Evolutionary conservation across 2,797 vertebrate species (phyloP).

Genomic region (Rhinatrema bivittatum): DNA sequence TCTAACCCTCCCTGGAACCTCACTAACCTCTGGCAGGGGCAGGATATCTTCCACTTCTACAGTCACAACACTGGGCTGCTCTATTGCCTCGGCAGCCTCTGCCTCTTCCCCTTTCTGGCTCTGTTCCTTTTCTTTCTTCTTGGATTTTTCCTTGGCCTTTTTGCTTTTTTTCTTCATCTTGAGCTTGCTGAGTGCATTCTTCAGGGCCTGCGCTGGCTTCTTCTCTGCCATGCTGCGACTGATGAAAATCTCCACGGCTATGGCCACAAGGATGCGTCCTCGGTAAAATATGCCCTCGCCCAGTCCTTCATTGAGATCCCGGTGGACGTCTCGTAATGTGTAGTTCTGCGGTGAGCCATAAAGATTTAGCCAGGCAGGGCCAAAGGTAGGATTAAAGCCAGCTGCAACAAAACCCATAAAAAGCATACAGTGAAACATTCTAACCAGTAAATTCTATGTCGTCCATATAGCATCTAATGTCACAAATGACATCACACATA

Average conservation of each 20-base stretch:
- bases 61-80: slow-evolving; percentile 71
- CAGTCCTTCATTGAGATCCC: slow-evolving; percentile 77
- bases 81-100: slow-evolving; percentile 10
- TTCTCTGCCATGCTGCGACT: slow-evolving; percentile 39
- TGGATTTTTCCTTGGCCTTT: slow-evolving; percentile 58
- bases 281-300: slow-evolving; percentile 84
- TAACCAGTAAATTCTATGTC: too few relatives aligned
- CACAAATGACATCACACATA: too few relatives aligned
- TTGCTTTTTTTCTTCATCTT: slow-evolving; percentile 69
- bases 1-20: too few relatives aligned
- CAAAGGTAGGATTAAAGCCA: slow-evolving; percentile 89
- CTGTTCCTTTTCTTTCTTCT: slow-evolving; percentile 27
- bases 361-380: slow-evolving; percentile 82
- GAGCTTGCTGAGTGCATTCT: slow-evolving; percentile 58
- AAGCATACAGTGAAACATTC: too few relatives aligned
- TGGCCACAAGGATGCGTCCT: slow-evolving; percentile 73
- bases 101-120: slow-evolving; percentile 20
- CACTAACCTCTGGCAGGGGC: slow-evolving; percentile 76
- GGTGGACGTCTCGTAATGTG: slow-evolving; percentile 70
- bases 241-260: slow-evolving; percentile 70
- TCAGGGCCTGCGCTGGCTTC: slow-evolving; percentile 36
- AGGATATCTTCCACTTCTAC: slow-evolving; percentile 81
- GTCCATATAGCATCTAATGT: too few relatives aligned
- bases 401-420: too few relatives aligned
- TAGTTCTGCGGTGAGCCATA: slow-evolving; percentile 84